Conservation (phyloP, 2,797 vertebrate genomes). For the Pipistrellus kuhlii region DNA sequence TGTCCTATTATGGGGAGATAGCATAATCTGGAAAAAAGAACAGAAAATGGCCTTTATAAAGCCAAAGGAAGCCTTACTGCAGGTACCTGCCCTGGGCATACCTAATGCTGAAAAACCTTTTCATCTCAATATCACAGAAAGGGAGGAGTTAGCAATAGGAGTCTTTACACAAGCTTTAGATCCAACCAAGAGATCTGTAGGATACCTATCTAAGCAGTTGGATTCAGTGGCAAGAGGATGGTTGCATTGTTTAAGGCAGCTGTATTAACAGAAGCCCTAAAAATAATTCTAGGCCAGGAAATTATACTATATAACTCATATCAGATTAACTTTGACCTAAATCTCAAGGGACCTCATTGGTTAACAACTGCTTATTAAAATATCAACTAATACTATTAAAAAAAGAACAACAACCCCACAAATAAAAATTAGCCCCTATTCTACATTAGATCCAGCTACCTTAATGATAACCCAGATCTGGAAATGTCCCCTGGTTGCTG, state of each 20-base stretch:
- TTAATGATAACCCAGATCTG: neutral
- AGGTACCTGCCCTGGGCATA: neutral
- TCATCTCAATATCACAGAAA: neutral
- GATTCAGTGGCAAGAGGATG: neutral
- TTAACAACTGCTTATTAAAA: neutral
- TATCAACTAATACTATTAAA: neutral
- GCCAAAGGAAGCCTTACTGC: neutral
- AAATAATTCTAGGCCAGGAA: neutral
- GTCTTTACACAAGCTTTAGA: neutral
- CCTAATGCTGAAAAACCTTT: neutral
- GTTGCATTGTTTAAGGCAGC: neutral
- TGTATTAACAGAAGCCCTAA: neutral
- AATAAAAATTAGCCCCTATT: neutral
- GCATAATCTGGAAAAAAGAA: neutral
- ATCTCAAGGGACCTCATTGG: neutral
- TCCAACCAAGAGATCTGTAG: neutral
- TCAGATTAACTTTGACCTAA: neutral
- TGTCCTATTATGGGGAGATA: neutral
- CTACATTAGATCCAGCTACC: neutral
- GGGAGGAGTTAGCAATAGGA: neutral
- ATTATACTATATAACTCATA: neutral
- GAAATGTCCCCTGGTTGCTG: neutral
- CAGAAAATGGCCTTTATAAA: neutral
- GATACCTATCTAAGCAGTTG: neutral
- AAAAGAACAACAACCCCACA: neutral